Evolutionary conservation across 2,888 invertebrate species (phyloP).

Genomic region (Bibio marci): DNA sequence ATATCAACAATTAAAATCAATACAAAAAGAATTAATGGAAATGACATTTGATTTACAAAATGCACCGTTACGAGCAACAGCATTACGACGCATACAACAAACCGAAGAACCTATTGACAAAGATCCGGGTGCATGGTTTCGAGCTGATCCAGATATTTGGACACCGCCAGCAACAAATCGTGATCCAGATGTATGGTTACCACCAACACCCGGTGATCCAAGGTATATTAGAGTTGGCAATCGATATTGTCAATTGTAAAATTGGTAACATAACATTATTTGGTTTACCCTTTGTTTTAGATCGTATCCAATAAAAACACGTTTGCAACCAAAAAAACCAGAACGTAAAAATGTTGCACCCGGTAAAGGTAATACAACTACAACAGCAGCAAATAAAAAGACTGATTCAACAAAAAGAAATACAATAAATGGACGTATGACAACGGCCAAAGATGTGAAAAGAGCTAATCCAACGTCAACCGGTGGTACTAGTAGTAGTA

Average conservation of each 20-base stretch:
- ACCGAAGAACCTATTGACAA: constrained; percentile 11
- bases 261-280: background rate
- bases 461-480: constrained; percentile 4
- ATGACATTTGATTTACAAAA: constrained; percentile 28
- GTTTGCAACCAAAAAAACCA: background rate
- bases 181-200: constrained; percentile 77
- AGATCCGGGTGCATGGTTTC: constrained; percentile 36
- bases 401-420: background rate
- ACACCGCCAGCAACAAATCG: constrained; percentile 36
- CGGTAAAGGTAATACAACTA: background rate
- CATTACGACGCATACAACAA: background rate
- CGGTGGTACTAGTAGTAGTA: constrained; percentile 8
- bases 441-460: constrained; percentile 5
- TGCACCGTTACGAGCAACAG: constrained; percentile 17
- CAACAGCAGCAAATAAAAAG: background rate
- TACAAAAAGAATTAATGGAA: constrained; percentile 26
- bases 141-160: constrained; percentile 64
- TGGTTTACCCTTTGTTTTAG: background rate
- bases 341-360: background rate
- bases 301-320: background rate
- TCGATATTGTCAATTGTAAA: background rate
- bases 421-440: background rate
- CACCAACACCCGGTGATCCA: constrained; percentile 33
- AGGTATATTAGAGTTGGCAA: background rate
- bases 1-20: constrained; percentile 75